Conservation (phyloP, 2,113 vertebrate genomes). For the Ranitomeya imitator region DNA sequence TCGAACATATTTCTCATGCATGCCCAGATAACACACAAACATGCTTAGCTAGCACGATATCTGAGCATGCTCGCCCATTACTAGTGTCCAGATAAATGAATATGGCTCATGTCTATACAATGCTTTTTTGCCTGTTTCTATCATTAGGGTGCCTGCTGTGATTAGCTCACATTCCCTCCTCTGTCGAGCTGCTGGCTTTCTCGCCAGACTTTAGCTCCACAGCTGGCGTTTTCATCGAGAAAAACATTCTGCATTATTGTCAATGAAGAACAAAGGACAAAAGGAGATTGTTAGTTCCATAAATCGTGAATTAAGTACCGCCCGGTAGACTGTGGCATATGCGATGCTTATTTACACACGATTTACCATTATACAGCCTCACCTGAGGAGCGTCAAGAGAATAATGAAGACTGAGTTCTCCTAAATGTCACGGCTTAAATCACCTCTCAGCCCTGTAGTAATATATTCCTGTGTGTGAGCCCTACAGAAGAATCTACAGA, state of each 20-base stretch:
- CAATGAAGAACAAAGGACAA: slow-evolving; percentile 8
- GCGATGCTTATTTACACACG: neutral
- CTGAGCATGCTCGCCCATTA: too few species aligned
- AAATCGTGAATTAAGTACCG: neutral
- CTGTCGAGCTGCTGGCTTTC: neutral
- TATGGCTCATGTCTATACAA: too few species aligned
- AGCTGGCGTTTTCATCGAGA: neutral
- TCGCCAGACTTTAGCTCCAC: neutral
- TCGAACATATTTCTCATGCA: too few species aligned
- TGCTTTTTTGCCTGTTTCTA: too few species aligned
- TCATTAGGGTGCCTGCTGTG: neutral
- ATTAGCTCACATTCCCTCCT: neutral
- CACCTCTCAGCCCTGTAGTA: neutral
- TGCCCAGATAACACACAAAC: too few species aligned
- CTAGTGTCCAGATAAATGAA: too few species aligned
- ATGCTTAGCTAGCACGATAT: too few species aligned
- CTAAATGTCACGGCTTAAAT: slow-evolving; percentile 26
- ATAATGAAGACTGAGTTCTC: neutral
- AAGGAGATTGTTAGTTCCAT: slow-evolving; percentile 8
- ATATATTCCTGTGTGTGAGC: neutral
- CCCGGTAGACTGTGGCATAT: neutral
- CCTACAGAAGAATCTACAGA: neutral
- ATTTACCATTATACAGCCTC: neutral
- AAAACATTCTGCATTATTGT: neutral
- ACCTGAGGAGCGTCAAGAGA: neutral